Conservation (phyloP, 2,113 vertebrate species). For the Ctenodactylus gundi region DNA sequence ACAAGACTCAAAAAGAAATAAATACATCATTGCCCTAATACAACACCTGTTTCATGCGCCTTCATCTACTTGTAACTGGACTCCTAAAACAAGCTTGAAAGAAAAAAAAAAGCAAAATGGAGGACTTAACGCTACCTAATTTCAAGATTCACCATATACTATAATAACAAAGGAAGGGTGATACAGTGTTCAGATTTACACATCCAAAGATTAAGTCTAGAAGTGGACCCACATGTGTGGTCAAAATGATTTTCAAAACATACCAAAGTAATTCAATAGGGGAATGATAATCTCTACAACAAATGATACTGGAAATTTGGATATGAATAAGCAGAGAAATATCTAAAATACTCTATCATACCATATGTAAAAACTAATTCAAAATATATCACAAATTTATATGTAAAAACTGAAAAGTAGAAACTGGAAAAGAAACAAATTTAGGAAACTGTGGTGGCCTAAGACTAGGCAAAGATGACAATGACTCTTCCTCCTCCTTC, state of each 20-base stretch:
- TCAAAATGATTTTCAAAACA: slow-evolving; percentile 13
- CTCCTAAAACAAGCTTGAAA: not conserved
- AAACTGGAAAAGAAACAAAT: slow-evolving; percentile 14
- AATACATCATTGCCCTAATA: not conserved
- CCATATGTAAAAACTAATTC: not conserved
- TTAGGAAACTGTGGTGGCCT: slow-evolving; percentile 9
- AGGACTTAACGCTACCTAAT: not conserved
- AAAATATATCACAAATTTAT: slow-evolving; percentile 20
- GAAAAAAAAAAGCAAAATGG: not conserved
- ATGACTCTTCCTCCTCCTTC: too few species aligned
- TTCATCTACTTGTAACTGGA: not conserved
- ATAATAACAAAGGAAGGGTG: not conserved
- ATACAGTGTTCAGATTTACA: not conserved
- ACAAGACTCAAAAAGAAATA: not conserved
- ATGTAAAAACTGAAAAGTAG: not conserved
- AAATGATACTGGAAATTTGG: not conserved
- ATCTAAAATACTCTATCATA: not conserved
- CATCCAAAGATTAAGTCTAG: not conserved
- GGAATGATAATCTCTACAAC: not conserved
- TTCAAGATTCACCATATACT: not conserved
- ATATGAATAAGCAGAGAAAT: not conserved
- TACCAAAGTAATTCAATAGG: not conserved
- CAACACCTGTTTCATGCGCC: not conserved
- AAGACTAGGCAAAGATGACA: not conserved
- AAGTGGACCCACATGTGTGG: not conserved